These are phyloP conservation scores for Cyclargus thomasi DNA, from an alignment of 1,140 invertebrate species.

Conservation along the genomic window DNA sequence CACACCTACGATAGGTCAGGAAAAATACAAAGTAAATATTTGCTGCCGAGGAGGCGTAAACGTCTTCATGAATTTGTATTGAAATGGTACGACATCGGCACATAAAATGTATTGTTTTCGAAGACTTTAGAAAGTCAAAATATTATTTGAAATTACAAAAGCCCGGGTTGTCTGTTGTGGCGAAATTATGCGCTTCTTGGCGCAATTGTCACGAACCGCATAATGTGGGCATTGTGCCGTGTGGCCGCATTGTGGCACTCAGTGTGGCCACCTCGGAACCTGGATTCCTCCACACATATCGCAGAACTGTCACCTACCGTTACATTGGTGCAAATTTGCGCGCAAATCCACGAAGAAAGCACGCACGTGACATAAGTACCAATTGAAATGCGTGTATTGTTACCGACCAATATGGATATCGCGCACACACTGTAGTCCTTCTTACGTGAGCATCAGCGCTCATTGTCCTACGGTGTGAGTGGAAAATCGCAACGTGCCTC, in stretches of 20 bases:
- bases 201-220: conserved; percentile 12
- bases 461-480: conserved; percentile 37
- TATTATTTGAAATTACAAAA: conserved; percentile 4
- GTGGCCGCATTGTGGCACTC: conserved; percentile 29
- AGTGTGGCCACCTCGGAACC: conserved; percentile 20
- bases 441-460: conserved; percentile 38
- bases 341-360: conserved; percentile 71
- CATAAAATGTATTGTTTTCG: conserved; percentile 1
- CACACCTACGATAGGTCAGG: neutral
- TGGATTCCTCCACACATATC: conserved; percentile 42
- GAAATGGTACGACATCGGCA: neutral
- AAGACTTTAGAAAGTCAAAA: conserved; percentile 4
- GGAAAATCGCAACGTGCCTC: conserved; percentile 58
- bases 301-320: conserved; percentile 63
- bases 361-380: conserved; percentile 57
- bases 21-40: neutral
- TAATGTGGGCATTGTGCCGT: conserved; percentile 24
- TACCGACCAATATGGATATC: conserved; percentile 32
- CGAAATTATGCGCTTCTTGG: conserved; percentile 7
- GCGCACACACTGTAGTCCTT: conserved; percentile 35
- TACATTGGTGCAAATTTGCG: conserved; percentile 64
- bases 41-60: neutral
- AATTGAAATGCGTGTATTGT: conserved; percentile 47
- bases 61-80: neutral
- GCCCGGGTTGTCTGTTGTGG: neutral